Conservation (phyloP, 2,113 vertebrate genomes). For the Cairina moschata region DNA sequence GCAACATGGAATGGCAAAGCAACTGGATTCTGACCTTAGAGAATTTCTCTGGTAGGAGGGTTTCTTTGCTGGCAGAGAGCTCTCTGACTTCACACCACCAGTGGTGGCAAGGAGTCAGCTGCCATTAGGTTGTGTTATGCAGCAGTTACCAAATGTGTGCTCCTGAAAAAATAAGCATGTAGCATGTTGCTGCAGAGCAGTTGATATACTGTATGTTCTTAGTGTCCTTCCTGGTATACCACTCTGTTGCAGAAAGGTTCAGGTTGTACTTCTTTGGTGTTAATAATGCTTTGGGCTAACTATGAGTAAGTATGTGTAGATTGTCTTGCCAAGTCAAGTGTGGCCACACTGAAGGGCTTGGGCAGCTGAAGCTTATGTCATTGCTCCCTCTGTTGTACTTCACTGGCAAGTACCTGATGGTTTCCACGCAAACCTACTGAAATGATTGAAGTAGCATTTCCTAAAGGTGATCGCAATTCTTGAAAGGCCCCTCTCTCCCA, state of each 20-base stretch:
- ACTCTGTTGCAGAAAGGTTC: not conserved
- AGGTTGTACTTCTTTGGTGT: not conserved
- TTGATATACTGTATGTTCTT: not conserved
- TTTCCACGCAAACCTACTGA: not conserved
- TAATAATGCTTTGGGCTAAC: not conserved
- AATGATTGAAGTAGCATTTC: not conserved
- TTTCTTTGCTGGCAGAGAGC: not conserved
- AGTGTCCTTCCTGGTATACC: not conserved
- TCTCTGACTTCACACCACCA: not conserved
- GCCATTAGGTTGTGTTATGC: not conserved
- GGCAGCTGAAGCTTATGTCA: not conserved
- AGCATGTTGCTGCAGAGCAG: not conserved
- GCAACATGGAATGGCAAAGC: not conserved
- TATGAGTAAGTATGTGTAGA: not conserved
- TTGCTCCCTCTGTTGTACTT: not conserved
- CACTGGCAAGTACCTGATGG: not conserved
- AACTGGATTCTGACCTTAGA: not conserved
- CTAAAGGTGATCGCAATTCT: not conserved
- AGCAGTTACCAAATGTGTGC: not conserved
- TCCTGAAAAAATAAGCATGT: not conserved
- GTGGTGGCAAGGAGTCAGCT: not conserved
- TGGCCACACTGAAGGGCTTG: not conserved
- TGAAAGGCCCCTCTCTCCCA: not conserved
- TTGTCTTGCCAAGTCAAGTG: not conserved
- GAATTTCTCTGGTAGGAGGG: not conserved